A percentile compares a stretch with the other conserved stretches of the same genome.
phyloP scores from a whole-genome alignment of 2,113 vertebrate species.

The Speoplatyrhinus poulsoni region DNA sequence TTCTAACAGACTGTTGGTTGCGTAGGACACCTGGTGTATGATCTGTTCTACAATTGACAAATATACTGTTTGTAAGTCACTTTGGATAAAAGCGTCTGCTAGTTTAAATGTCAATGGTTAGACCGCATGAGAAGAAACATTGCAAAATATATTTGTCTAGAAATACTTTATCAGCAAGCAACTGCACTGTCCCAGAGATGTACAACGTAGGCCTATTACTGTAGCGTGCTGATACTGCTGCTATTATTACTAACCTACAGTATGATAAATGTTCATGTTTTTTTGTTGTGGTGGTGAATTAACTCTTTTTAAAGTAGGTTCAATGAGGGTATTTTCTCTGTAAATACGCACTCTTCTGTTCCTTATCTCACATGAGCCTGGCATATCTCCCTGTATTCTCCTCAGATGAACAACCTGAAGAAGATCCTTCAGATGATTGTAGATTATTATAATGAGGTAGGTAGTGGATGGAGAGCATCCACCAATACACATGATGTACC shows the following conservation, averaged over 20 bases:
- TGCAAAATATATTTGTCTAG: too few relatives aligned
- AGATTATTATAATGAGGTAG: conserved; percentile 96
- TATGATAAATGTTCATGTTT: background rate
- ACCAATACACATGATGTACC: background rate
- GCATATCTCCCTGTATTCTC: background rate
- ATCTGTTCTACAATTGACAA: too few relatives aligned
- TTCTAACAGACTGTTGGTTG: background rate
- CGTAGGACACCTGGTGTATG: too few relatives aligned
- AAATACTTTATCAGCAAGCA: background rate
- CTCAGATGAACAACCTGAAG: conserved; percentile 94
- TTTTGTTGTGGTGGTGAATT: conserved; percentile 9
- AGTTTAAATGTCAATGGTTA: too few relatives aligned
- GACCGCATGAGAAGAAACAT: too few relatives aligned
- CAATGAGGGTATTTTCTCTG: background rate
- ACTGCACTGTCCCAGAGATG: too few relatives aligned
- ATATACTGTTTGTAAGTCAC: too few relatives aligned
- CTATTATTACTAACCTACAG: background rate
- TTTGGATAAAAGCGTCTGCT: too few relatives aligned
- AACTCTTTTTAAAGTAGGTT: background rate
- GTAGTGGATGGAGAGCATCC: background rate
- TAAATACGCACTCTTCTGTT: background rate
- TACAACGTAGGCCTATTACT: too few relatives aligned
- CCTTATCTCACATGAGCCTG: background rate
- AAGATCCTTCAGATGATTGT: conserved; percentile 95
- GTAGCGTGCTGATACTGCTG: too few relatives aligned